phyloP scores from a whole-genome alignment of 2,113 vertebrate species.

The Urocitellus parryii region DNA sequence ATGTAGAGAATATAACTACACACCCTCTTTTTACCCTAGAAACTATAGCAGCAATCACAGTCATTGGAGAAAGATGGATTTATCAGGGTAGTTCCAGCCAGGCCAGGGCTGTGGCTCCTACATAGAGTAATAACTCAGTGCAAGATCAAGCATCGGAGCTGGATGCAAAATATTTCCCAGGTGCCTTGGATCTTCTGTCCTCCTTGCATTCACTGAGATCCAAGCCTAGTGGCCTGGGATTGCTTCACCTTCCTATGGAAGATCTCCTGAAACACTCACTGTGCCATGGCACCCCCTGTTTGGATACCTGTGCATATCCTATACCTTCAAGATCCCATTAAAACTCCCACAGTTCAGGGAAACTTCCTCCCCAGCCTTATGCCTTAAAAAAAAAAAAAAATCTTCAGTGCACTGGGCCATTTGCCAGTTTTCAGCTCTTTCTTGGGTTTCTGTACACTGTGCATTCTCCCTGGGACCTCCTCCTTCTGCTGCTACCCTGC shows the following conservation, averaged over 20 bases:
- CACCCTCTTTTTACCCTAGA: background rate
- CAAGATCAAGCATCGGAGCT: background rate
- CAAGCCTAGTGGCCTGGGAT: background rate
- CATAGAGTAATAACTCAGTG: background rate
- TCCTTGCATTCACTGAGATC: background rate
- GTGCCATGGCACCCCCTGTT: background rate
- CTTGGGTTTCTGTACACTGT: background rate
- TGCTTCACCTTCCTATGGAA: background rate
- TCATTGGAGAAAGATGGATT: background rate
- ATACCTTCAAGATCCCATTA: background rate
- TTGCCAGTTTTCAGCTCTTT: background rate
- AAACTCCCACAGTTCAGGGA: background rate
- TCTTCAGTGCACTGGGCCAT: background rate
- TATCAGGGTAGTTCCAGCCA: accelerated
- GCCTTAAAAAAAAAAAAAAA: no score
- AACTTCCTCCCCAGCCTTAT: background rate
- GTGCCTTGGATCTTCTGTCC: background rate
- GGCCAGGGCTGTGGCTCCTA: background rate
- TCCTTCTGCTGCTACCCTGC: background rate
- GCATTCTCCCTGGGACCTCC: background rate
- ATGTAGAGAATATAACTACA: background rate
- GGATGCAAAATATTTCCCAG: background rate
- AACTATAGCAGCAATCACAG: background rate
- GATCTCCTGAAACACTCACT: background rate
- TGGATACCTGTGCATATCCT: no score